Conservation (phyloP, 2,797 vertebrate species). For the Phyllotis vaccarum region DNA sequence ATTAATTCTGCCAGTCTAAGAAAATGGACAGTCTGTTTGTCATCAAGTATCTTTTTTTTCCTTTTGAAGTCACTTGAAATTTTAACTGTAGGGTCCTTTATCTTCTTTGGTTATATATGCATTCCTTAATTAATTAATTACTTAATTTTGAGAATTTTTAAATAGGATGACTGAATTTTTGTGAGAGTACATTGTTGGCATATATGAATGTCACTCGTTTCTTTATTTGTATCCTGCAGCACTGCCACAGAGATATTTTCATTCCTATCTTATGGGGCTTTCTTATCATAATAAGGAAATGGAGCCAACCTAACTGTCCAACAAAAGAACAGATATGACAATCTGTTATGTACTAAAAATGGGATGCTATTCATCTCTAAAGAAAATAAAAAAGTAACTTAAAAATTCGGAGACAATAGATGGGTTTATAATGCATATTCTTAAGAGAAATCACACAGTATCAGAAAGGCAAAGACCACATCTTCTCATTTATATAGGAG, state of each 20-base stretch:
- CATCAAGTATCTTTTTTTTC: too few relatives aligned
- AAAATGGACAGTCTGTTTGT: too few relatives aligned
- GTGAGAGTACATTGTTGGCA: background rate
- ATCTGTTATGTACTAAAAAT: background rate
- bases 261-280: background rate
- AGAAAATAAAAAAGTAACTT: background rate
- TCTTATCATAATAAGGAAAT: background rate
- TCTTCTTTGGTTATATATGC: background rate
- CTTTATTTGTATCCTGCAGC: background rate
- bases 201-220: background rate
- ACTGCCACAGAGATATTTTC: background rate
- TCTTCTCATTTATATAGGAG: background rate
- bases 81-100: too few relatives aligned
- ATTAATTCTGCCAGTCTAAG: background rate
- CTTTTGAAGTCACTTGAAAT: background rate
- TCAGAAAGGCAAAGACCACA: background rate
- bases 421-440: background rate
- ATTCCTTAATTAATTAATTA: background rate
- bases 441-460: background rate
- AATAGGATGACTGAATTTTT: background rate
- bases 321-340: background rate
- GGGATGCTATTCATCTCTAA: background rate
- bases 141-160: background rate
- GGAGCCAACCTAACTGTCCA: background rate
- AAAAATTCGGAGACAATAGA: background rate